phyloP scores from a whole-genome alignment of 2,888 invertebrate genomes.

The Nipponacmea schrenckii region DNA sequence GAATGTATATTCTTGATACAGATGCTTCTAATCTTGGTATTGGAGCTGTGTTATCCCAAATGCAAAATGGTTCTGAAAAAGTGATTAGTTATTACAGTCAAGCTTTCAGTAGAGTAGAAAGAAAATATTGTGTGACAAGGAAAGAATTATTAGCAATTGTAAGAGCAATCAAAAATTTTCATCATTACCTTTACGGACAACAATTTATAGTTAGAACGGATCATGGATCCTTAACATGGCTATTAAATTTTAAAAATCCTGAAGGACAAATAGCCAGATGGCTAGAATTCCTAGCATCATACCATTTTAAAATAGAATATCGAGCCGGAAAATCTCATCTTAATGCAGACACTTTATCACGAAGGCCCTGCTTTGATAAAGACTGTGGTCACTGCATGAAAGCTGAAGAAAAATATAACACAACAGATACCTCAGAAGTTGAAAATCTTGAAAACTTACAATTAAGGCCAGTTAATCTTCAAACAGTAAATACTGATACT shows the following conservation, averaged over 20 bases:
- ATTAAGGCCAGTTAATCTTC: too few species aligned
- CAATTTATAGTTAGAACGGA: too few species aligned
- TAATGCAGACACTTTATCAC: not conserved
- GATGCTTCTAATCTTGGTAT: too few species aligned
- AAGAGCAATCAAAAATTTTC: not conserved
- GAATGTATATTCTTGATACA: too few species aligned
- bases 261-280: too few species aligned
- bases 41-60: conserved; percentile 3
- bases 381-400: not conserved
- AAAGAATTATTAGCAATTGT: conserved; percentile 2
- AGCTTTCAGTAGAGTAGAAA: conserved; percentile 4
- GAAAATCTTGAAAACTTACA: too few species aligned
- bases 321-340: not conserved
- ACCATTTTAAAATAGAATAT: conserved; percentile 18
- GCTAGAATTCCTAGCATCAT: too few species aligned
- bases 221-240: too few species aligned
- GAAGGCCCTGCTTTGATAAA: not conserved
- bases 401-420: not conserved
- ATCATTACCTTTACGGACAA: not conserved
- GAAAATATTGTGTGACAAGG: conserved; percentile 5
- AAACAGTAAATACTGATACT: too few species aligned
- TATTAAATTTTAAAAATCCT: too few species aligned
- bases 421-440: too few species aligned
- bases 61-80: not conserved
- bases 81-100: not conserved